Base-by-base conservation (phyloP, 2,113 vertebrate genomes). In the Rhegmatorhina hoffmannsi region DNA sequence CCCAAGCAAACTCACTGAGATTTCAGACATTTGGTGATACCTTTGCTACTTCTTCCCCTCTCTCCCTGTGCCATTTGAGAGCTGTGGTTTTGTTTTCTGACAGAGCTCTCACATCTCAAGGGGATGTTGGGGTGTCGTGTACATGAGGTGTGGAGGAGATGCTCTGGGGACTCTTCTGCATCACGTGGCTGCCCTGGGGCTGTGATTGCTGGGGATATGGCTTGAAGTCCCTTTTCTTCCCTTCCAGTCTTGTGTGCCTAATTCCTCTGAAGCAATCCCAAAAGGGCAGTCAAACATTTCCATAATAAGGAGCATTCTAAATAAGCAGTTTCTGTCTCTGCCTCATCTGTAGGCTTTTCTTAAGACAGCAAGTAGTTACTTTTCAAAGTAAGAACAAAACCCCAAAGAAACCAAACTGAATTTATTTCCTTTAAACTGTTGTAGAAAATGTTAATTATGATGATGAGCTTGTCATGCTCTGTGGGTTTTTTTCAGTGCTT, bases 241-340 rank as follows among this genome's bases (percentile, higher is more conserved):
- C 47, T 84, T 96, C 90, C 95, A 96, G 75, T 95, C 92, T 95
- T 73, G 75, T 94, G 85, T 94, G 82, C 90, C 58, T 94, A 95
- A 96, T 95, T 94, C 80, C 77, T 78, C 86, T 92, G 92, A 95
- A 94, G 84, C 78, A 94, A 82, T 78, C 77, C 86, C 49, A 84
- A 90, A 94, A 82, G 38, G 84, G 74, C 55, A 92, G 86, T 78
- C 89, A 94, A 94, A 96, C 52, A 90, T 93, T 95, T 96, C 95
- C 92, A 88, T 86, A 90, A 95, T 86, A 90, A 94, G 93, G 66
- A 94, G 25, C 49, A 79, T 73, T 93, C 67, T 92, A 93, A 92
- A 92, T 92, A 84, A 86, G 94, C 60, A 86, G 47, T 92, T 96
- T 95, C 90, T 86, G 88, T 86, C 90, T 88, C 76, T 93, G 69